Evolutionary conservation across 1,140 invertebrate genomes (phyloP), one percentile per base, ranked within the genome.

Genomic region (Drosophila pruinosa): DNA sequence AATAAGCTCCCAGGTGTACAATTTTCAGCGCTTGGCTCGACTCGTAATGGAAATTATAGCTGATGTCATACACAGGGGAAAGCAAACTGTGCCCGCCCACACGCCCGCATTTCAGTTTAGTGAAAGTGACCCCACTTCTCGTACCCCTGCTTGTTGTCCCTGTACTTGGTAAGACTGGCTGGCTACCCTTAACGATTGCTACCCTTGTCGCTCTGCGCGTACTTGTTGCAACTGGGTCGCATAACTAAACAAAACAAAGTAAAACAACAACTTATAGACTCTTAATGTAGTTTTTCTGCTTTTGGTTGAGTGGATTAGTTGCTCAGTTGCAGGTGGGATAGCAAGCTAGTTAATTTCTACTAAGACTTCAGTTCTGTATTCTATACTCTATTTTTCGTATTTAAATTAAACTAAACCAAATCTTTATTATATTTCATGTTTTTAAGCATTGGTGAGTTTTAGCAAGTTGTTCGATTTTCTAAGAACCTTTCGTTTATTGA

Each of bases 41-140:
- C 71, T 88, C 82, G 82, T 88, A 88, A 88, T 88, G 82, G 78
- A 88, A 88, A 88, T 88, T 88, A 88, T 88, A 88, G 82, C 82
- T 88, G 82, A 88, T 88, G 82, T 88, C 82, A 88, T 88, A 82
- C 82, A 76, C 82, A 54, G 68, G 82, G 82, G 82, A 86, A 45
- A 28, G 53, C 24, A 17, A 36, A 10, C 38, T 17, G n/a, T n/a
- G n/a, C 45, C 47, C 38, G 56, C 45, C 31, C 31, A 8, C 53
- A 17, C 72, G 53, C 28, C 6, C 47, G 2, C 34, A 63, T 52
- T 54, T 24, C 14, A 10, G 15, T 19, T 17, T 17, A 62, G 45
- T 41, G 50, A 64, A 70, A 70, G 67, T 70, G 59, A 72, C 41
- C 24, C 45, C 45, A 10, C 39, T 22, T 62, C 45, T n/a, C 21